Percentiles rank a stretch among this genome's conserved stretches.
These are phyloP conservation scores for Oryzias melastigma DNA, from an alignment of 2,113 vertebrate species.

Conservation along the genomic window DNA sequence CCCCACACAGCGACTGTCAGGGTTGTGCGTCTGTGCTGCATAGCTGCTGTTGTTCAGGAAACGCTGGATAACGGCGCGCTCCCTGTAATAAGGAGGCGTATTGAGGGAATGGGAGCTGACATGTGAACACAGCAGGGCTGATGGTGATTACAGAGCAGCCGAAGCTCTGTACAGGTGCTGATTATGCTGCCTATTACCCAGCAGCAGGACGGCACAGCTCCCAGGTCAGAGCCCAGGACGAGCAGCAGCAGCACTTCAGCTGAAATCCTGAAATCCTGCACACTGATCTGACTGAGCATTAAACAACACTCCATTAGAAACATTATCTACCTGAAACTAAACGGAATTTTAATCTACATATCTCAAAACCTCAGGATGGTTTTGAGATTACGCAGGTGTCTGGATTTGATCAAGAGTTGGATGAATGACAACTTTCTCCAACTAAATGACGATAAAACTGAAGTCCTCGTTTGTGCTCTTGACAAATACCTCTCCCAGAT, in stretches of 20 bases:
- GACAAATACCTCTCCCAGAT: too few species aligned
- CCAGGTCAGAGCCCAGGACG: constrained; percentile 25
- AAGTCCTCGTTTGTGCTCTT: too few species aligned
- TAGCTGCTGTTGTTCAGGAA: constrained; percentile 52
- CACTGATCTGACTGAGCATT: constrained; percentile 1
- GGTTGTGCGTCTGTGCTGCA: constrained; percentile 45
- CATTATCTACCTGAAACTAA: too few species aligned
- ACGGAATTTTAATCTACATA: too few species aligned
- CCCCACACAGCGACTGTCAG: constrained; percentile 29
- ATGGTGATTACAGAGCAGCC: constrained; percentile 53
- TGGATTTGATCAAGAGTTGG: too few species aligned
- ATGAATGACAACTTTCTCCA: too few species aligned
- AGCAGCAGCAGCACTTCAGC: constrained; percentile 7
- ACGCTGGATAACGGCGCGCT: constrained; percentile 52
- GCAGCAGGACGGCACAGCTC: constrained; percentile 9
- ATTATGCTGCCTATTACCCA: constrained; percentile 33
- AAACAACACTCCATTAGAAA: too few species aligned
- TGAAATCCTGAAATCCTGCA: constrained; percentile 21
- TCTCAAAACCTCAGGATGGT: too few species aligned
- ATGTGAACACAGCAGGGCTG: constrained; percentile 54
- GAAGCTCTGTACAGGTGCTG: constrained; percentile 53
- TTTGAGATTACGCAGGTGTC: too few species aligned
- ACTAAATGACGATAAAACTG: too few species aligned
- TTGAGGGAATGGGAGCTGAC: constrained; percentile 57
- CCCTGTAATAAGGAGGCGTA: constrained; percentile 44